A percentile compares a stretch with the other conserved stretches of the same genome.
phyloP scores from a whole-genome alignment of 2,797 vertebrate genomes.

The Pitangus sulphuratus region DNA sequence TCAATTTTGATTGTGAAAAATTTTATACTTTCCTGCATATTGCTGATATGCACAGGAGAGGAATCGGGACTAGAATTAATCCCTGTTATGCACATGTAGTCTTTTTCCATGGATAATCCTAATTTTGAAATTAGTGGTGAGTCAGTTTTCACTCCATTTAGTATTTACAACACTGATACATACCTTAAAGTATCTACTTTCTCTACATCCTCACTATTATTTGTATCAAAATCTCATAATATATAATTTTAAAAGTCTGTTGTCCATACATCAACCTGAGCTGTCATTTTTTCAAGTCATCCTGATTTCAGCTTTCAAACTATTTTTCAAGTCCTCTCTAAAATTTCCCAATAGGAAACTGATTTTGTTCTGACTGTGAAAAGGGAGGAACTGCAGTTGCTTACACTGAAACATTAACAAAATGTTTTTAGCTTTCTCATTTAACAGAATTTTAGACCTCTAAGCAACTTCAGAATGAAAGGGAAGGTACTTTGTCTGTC shows the following conservation, averaged over 20 bases:
- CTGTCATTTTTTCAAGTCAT: neutral
- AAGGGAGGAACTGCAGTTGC: neutral
- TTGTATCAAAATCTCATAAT: neutral
- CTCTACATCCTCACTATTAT: neutral
- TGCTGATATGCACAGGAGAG: neutral
- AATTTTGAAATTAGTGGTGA: neutral
- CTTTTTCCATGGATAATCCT: neutral
- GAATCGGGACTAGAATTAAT: neutral
- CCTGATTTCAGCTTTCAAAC: neutral
- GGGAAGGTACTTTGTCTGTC: neutral
- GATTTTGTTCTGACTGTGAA: neutral
- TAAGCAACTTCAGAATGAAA: neutral
- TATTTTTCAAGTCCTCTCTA: neutral
- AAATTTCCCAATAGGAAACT: neutral
- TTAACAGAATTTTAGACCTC: neutral
- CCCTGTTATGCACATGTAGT: fast-evolving
- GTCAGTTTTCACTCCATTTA: neutral
- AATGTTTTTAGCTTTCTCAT: neutral
- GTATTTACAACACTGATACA: neutral
- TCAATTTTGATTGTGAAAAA: neutral
- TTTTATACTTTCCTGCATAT: neutral
- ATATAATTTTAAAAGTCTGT: neutral
- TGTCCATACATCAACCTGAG: neutral
- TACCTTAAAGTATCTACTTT: neutral
- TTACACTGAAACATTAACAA: neutral